Evolutionary conservation across 2,113 vertebrate genomes (phyloP).

Genomic region (Daboia siamensis): DNA sequence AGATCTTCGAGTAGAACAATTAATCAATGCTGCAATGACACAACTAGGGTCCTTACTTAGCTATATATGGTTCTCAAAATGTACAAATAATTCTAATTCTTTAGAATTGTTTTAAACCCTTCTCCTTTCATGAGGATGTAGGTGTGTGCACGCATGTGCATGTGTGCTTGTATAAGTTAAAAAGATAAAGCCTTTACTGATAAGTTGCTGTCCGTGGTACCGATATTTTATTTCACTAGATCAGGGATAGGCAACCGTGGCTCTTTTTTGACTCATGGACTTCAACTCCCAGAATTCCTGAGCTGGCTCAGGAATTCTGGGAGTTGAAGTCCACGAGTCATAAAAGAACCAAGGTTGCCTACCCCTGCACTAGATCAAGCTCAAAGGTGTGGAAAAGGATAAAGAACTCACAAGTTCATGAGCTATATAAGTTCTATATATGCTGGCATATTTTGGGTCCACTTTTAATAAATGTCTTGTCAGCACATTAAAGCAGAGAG

Average conservation of each 20-base stretch:
- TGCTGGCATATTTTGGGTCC: neutral
- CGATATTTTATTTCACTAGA: neutral
- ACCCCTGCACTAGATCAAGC: neutral
- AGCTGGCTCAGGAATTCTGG: too few relatives aligned
- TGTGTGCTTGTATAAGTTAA: neutral
- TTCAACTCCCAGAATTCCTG: too few relatives aligned
- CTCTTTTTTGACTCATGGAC: too few relatives aligned
- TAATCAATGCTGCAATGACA: neutral
- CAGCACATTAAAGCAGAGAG: neutral
- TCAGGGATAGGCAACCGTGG: too few relatives aligned
- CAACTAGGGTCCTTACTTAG: neutral
- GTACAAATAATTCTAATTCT: neutral
- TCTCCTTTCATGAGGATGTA: neutral
- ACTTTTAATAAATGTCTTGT: neutral
- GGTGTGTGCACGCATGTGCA: too few relatives aligned
- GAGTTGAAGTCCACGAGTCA: too few relatives aligned
- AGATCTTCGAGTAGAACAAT: neutral
- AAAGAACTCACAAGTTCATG: neutral
- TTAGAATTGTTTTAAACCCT: neutral
- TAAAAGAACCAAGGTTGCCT: too few relatives aligned
- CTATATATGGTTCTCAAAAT: neutral
- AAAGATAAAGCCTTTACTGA: neutral
- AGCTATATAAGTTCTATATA: neutral
- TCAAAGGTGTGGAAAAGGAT: neutral
- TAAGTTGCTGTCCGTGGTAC: neutral